A percentile compares a stretch with the other conserved stretches of the same genome.
Conservation (phyloP, 2,888 invertebrate genomes). For the Epiblema foenella region DNA sequence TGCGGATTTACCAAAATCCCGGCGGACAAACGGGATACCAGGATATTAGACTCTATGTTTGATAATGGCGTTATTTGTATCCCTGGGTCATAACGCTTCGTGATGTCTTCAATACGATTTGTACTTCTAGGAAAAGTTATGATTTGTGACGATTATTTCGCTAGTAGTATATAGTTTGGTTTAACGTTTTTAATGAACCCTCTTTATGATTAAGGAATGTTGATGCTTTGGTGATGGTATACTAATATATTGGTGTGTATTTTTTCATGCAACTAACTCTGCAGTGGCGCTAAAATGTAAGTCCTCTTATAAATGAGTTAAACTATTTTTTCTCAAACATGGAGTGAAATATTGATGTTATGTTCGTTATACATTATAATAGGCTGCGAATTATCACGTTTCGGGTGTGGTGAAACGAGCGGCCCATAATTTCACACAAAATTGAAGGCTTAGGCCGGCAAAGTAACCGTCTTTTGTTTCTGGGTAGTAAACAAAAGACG, state of each 20-base stretch:
- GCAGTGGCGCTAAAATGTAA: slow-evolving; percentile 82
- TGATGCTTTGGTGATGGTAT: slow-evolving; percentile 36
- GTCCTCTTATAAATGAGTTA: slow-evolving; percentile 56
- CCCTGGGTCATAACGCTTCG: slow-evolving; percentile 32
- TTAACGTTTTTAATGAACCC: background rate
- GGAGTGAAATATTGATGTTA: no score
- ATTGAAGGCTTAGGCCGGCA: no score
- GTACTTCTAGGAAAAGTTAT: background rate
- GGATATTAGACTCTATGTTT: slow-evolving; percentile 68
- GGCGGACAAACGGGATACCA: slow-evolving; percentile 67
- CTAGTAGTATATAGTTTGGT: background rate
- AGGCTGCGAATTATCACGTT: no score
- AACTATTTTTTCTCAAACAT: background rate
- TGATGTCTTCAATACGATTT: slow-evolving; percentile 21
- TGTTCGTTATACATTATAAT: no score
- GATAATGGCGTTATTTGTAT: slow-evolving; percentile 63
- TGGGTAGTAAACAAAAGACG: no score
- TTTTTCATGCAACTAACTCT: slow-evolving; percentile 66
- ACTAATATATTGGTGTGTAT: slow-evolving; percentile 47
- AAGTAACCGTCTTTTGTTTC: no score
- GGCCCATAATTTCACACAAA: no score
- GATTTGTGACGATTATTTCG: slow-evolving; percentile 45
- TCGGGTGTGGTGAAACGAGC: no score
- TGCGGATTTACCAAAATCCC: slow-evolving; percentile 72
- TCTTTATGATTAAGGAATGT: background rate